These are phyloP conservation scores for Cygnus olor DNA, from an alignment of 2,797 vertebrate genomes.

Conservation along the genomic window DNA sequence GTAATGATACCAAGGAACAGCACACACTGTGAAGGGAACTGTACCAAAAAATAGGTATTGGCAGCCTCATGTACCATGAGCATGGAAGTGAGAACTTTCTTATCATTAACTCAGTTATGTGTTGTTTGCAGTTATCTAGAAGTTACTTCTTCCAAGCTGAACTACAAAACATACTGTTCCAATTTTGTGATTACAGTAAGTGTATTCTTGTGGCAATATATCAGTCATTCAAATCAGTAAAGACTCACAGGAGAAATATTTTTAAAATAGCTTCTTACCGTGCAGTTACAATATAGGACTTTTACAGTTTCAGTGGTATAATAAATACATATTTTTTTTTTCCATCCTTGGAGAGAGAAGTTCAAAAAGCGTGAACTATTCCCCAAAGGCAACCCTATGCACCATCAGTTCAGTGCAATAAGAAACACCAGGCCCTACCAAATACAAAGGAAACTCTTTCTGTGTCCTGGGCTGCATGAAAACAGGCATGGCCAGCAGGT, in stretches of 20 bases:
- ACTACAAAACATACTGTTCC: neutral
- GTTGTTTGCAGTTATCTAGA: neutral
- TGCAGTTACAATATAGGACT: neutral
- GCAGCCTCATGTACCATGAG: neutral
- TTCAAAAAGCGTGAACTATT: neutral
- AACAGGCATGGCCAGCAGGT: too few species aligned
- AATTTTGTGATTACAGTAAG: neutral
- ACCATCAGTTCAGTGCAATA: neutral
- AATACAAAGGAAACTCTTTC: neutral
- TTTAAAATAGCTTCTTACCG: neutral
- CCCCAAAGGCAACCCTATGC: neutral
- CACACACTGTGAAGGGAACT: neutral
- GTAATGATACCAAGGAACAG: neutral
- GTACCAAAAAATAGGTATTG: neutral
- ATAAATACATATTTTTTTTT: rapidly evolving
- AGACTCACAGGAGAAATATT: neutral
- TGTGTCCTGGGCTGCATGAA: too few species aligned
- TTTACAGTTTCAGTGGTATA: neutral
- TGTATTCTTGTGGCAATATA: neutral
- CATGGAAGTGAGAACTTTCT: neutral
- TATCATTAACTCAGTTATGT: neutral
- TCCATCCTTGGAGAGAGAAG: neutral
- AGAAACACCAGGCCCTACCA: neutral
- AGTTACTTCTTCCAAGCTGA: neutral
- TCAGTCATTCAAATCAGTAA: neutral